A percentile compares a stretch with the other conserved stretches of the same genome.
These are phyloP conservation scores for Oscheius sp. DNA, from an alignment of 2,888 invertebrate genomes.

Conservation along the genomic window DNA sequence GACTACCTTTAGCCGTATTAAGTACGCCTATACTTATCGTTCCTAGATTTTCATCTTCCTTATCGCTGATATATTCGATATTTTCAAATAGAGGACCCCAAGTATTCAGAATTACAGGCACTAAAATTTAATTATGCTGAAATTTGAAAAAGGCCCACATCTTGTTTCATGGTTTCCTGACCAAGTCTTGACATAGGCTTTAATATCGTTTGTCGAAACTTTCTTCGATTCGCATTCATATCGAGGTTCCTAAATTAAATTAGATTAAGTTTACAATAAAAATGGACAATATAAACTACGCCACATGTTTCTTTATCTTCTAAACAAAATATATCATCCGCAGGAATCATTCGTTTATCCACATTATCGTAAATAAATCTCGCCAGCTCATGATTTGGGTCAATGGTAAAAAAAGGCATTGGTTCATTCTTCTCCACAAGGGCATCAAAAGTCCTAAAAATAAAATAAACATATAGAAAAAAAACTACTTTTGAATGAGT, in stretches of 20 bases:
- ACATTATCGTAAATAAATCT: slow-evolving; percentile 26
- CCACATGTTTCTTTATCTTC: not conserved
- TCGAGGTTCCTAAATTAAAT: not conserved
- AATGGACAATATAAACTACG: slow-evolving; percentile 23
- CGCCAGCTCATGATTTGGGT: slow-evolving; percentile 78
- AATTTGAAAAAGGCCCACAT: slow-evolving; percentile 63
- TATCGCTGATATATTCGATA: slow-evolving; percentile 84
- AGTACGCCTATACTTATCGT: slow-evolving; percentile 79
- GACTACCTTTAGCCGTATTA: slow-evolving; percentile 81
- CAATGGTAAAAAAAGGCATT: slow-evolving; percentile 78
- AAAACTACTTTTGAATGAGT: slow-evolving; percentile 18
- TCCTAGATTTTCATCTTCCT: slow-evolving; percentile 78
- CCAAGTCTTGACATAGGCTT: slow-evolving; percentile 91
- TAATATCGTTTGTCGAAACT: slow-evolving; percentile 73
- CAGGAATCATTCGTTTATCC: slow-evolving; percentile 10
- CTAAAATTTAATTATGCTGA: slow-evolving; percentile 66
- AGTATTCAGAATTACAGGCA: slow-evolving; percentile 82
- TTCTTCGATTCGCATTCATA: slow-evolving; percentile 5
- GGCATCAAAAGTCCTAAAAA: slow-evolving; percentile 7
- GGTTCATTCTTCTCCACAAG: not conserved
- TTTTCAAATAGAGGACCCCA: slow-evolving; percentile 78
- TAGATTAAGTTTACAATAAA: not conserved
- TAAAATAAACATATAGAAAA: not conserved
- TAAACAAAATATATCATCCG: slow-evolving; percentile 29
- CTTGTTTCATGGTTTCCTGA: slow-evolving; percentile 82